Base-by-base conservation (phyloP, 2,113 vertebrate species). In the Propithecus coquereli region DNA sequence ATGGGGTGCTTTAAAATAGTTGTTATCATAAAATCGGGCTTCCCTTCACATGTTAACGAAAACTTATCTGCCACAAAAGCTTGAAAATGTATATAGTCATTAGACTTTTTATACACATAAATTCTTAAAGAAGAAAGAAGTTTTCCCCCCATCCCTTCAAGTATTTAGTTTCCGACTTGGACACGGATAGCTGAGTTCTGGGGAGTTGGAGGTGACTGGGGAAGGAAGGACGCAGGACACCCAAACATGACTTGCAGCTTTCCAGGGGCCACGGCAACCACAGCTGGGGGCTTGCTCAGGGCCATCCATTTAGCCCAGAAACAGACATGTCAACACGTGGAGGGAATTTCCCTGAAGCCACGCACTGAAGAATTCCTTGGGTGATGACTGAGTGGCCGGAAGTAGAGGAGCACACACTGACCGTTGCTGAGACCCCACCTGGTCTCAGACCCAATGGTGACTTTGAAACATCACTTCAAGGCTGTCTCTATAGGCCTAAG, bases 281-380 rank as follows among this genome's bases (percentile, higher is more conserved):
- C 17, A 66, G 88, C 40, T 4, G 0, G 45, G 6, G 13, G 25
- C 43, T 52, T 5, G 11, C 40, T 43, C 11, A 8, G 23, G 18
- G 16, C 16, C 30, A 34, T 37, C 45, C 3, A 5, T 45, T 50
- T 45, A 27, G 74, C 74, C 77, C 52, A 82, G 50, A 91, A 96
- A 71, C 5, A 30, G 17, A 37, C 11, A 1, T 20, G 0, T 84
- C 59, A 54, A 4, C 34, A 66, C 0, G 4, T 0, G 1, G 50
- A 68, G 13, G 59, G 8, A 43, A 37, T 73, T 86, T 30, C 84
- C 79, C 54, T 66, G 65, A 73, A 70, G 66, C 12, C 68, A 71
- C 34, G n/a, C 45, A 7, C 18, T 9, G 7, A 47, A 32, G 20
- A 88, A 43, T 81, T 52, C 66, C 57, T 66, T 27, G 25, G 11